Conservation (phyloP, 1,140 invertebrate species). For the Eriocheir sinensis region DNA sequence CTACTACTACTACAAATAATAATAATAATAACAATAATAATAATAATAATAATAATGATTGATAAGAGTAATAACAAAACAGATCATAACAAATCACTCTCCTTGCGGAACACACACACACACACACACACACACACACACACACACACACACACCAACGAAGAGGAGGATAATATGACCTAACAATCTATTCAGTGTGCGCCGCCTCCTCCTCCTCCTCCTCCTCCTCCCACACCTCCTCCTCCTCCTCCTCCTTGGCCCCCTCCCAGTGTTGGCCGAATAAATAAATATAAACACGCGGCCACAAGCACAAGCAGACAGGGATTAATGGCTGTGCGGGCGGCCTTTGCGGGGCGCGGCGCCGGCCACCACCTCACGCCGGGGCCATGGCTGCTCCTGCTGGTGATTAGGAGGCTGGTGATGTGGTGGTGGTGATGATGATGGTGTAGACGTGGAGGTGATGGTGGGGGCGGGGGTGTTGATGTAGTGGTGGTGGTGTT, state of each 20-base stretch:
- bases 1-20: too few species aligned
- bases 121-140: too few species aligned
- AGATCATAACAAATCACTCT: too few species aligned
- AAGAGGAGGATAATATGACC: too few species aligned
- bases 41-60: too few species aligned
- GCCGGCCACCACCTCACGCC: not conserved
- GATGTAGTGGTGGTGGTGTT: too few species aligned
- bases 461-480: not conserved
- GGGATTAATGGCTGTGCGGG: not conserved
- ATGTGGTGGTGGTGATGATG: not conserved
- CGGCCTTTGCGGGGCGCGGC: not conserved
- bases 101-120: too few species aligned
- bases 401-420: not conserved
- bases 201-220: too few species aligned
- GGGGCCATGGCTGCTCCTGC: not conserved
- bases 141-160: too few species aligned
- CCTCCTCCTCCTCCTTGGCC: not conserved
- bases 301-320: not conserved
- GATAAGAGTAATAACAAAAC: too few species aligned
- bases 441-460: not conserved
- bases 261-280: not conserved
- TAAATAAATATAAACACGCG: conserved; percentile 10
- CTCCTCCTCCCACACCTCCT: not conserved
- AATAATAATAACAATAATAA: too few species aligned
- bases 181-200: too few species aligned